Conservation (phyloP, 2,888 invertebrate genomes). For the Troilus luridus region DNA sequence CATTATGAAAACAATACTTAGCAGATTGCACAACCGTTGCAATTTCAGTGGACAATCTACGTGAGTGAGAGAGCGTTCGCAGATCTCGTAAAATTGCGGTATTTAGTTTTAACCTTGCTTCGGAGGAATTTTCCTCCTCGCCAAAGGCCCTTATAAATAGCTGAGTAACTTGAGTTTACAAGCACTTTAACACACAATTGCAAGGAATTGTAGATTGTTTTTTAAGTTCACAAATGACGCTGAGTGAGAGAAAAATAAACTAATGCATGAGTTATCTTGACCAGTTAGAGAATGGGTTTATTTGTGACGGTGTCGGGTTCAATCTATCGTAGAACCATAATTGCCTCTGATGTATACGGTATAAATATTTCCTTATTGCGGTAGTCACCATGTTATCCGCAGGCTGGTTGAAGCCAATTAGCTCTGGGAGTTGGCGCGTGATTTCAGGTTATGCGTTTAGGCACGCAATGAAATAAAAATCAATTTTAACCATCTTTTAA, state of each 20-base stretch:
- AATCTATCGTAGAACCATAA: neutral
- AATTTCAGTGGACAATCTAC: conserved; percentile 5
- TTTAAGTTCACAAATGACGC: too few species aligned
- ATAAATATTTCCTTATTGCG: neutral
- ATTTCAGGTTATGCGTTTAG: too few species aligned
- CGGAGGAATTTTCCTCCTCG: neutral
- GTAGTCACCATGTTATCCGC: neutral
- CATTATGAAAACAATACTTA: neutral
- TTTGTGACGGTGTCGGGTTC: neutral
- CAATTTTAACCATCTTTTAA: too few species aligned
- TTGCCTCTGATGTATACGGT: neutral
- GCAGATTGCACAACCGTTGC: neutral
- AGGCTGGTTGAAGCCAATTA: neutral
- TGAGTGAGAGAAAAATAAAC: neutral
- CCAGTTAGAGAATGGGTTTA: neutral
- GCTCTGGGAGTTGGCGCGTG: too few species aligned
- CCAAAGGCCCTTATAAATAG: neutral
- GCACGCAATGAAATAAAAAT: too few species aligned
- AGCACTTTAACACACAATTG: neutral
- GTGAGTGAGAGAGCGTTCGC: neutral
- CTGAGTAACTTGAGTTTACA: neutral
- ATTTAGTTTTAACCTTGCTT: conserved; percentile 16
- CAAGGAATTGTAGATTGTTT: too few species aligned
- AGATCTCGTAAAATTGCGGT: neutral
- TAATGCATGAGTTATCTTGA: neutral